Base-by-base conservation (phyloP, 2,888 invertebrate species). In the Cerastis rubricosa region DNA sequence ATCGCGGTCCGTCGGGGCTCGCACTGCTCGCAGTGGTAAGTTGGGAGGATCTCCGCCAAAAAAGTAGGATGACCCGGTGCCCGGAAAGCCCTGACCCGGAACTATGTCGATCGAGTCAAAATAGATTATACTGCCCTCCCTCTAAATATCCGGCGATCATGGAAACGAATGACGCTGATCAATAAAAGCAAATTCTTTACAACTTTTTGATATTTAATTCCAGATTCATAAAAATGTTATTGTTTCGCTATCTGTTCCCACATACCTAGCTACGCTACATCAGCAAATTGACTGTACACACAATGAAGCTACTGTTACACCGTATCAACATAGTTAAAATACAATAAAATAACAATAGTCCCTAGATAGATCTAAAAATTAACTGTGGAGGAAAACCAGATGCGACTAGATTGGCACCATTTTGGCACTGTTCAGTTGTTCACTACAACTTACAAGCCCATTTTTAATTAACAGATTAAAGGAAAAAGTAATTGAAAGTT, bases 1-100 rank as follows among this genome's bases (percentile, higher is more conserved):
- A 19, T 7, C 59, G 40, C 29, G 22, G 47, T 40, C 64, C 19
- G 6, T 17, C 47, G 6, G 40, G 9, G 40, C 40, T 35, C 47
- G 19, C 11, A n/a, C 19, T 19, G 35, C n/a, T 29, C 51, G 45
- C 14, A 40, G 19, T 12, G 22, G 45, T 40, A 40, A n/a, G 4
- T 51, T 45, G 71, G 29, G 22, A 47, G 29, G 51, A 70, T 70
- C 29, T 49, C 17, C 61, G 25, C 61, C 35, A 35, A 45, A 51
- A 79, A 68, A 61, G 51, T 22, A 79, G 35, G 45, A 17, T 25
- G 59, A 79, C 22, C 71, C 61, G 19, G 49, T 78, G 43, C 43
- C 43, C 59, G 69, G 59, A 69, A 59, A 49, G 17, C 49, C 49
- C 69, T 69, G 25, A 25, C 43, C 43, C 70, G 35, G 22, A 49